These are phyloP conservation scores for Bimastos eiseni DNA, from an alignment of 2,888 invertebrate genomes.

Conservation along the genomic window DNA sequence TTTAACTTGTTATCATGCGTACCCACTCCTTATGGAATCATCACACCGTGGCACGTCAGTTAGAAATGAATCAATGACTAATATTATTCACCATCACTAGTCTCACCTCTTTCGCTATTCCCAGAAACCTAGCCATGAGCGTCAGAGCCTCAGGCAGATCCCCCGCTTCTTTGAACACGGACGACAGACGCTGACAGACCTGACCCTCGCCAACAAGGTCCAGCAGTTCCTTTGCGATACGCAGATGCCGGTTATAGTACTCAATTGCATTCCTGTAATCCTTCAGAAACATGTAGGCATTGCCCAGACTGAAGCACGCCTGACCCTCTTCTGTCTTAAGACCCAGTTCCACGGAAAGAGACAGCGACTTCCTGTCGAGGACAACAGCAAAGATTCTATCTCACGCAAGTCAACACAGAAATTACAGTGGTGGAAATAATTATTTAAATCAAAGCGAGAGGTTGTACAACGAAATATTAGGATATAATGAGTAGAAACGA, in stretches of 20 bases:
- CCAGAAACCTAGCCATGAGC: conserved; percentile 85
- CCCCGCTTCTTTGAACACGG: conserved; percentile 89
- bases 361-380: conserved; percentile 76
- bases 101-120: conserved; percentile 79
- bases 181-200: conserved; percentile 94
- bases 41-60: no score
- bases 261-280: conserved; percentile 88
- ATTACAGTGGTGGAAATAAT: no score
- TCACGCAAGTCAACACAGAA: no score
- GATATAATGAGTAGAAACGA: no score
- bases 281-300: conserved; percentile 88
- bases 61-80: background rate
- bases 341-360: conserved; percentile 84
- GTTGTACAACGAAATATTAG: no score
- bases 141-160: conserved; percentile 89
- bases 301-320: conserved; percentile 94
- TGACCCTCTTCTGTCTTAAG: conserved; percentile 95
- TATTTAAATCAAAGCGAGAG: no score
- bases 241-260: conserved; percentile 86
- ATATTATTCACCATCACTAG: background rate
- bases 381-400: background rate
- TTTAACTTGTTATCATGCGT: no score
- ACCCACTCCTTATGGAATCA: no score
- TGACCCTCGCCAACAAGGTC: conserved; percentile 66
- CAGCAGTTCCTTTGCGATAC: conserved; percentile 68